These are phyloP conservation scores for Xiphophorus birchmanni DNA, from an alignment of 2,797 vertebrate genomes.

Conservation along the genomic window DNA sequence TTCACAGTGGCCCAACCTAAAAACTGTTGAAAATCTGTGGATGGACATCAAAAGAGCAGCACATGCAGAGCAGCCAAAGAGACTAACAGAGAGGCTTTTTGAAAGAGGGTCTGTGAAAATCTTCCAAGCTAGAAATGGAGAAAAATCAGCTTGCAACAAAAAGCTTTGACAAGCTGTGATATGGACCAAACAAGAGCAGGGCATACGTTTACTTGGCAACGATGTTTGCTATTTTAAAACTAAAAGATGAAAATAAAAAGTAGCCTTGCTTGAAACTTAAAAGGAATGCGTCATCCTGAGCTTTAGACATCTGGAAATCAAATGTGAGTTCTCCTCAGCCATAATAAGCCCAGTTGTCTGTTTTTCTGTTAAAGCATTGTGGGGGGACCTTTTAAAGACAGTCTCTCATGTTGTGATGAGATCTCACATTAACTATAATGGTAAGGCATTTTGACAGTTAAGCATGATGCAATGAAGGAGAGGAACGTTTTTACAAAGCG, in stretches of 20 bases:
- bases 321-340: not conserved
- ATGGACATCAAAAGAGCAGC: slow-evolving; percentile 2
- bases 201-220: not conserved
- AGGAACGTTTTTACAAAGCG: not conserved
- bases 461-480: not conserved
- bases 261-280: not conserved
- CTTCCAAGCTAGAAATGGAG: slow-evolving; percentile 9
- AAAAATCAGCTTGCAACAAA: slow-evolving; percentile 3
- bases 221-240: not conserved
- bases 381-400: not conserved
- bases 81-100: slow-evolving; percentile 7
- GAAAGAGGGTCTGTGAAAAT: slow-evolving; percentile 6
- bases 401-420: not conserved
- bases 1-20: not conserved
- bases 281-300: not conserved
- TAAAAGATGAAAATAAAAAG: not conserved
- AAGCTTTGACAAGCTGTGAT: not conserved
- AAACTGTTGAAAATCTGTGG: slow-evolving; percentile 10
- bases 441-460: not conserved
- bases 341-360: not conserved
- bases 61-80: slow-evolving; percentile 5
- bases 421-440: not conserved
- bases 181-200: not conserved
- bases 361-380: not conserved
- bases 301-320: not conserved